Conservation (phyloP, 2,888 invertebrate species). For the Mythimna loreyi region DNA sequence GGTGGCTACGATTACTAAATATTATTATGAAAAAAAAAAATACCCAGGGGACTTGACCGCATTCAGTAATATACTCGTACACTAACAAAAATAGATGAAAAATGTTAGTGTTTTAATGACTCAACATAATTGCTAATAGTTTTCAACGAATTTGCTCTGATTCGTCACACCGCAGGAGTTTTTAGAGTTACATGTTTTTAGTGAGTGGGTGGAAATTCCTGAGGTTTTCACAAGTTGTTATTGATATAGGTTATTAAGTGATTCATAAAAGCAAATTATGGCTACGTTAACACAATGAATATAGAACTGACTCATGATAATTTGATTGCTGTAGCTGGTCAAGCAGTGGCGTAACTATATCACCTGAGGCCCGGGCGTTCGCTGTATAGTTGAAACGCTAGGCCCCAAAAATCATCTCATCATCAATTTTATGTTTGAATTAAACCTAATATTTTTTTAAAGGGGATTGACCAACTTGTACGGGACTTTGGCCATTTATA, state of each 20-base stretch:
- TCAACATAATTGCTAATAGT: slow-evolving; percentile 24
- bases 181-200: slow-evolving; percentile 3
- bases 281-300: background rate
- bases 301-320: background rate
- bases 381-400: too few relatives aligned
- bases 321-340: background rate
- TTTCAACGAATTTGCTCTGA: slow-evolving; percentile 37
- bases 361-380: too few relatives aligned
- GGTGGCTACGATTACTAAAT: slow-evolving; percentile 1
- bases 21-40: background rate
- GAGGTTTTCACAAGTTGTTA: slow-evolving; percentile 14
- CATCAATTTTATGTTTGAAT: too few relatives aligned
- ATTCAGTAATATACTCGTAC: background rate
- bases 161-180: slow-evolving; percentile 22
- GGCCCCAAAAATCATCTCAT: too few relatives aligned
- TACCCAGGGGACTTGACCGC: slow-evolving; percentile 20
- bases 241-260: slow-evolving; percentile 29
- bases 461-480: too few relatives aligned
- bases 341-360: too few relatives aligned
- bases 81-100: background rate
- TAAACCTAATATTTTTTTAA: too few relatives aligned
- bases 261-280: slow-evolving; percentile 16
- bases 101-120: slow-evolving; percentile 14
- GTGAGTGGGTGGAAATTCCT: slow-evolving; percentile 5
- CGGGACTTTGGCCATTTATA: too few relatives aligned